These are phyloP conservation scores for Aurelia sp. DNA, from an alignment of 30 jellyfish, hydroid and myxozoan species.

Conservation along the genomic window DNA sequence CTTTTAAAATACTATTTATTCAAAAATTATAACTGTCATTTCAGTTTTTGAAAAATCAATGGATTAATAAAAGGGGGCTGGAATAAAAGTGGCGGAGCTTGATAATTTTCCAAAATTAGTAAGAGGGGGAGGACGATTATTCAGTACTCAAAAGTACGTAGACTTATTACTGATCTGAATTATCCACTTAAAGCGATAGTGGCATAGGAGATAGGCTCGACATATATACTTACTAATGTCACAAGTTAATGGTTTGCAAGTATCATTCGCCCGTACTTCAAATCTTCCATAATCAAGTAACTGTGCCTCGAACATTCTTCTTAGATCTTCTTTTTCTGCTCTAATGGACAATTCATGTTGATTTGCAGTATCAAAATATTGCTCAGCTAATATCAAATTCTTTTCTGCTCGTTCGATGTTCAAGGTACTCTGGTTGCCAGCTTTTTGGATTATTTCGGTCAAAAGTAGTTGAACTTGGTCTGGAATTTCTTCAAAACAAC, in stretches of 20 bases:
- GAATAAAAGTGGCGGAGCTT: too few relatives aligned
- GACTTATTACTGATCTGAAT: neutral
- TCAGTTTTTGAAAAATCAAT: too few relatives aligned
- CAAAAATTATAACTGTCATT: too few relatives aligned
- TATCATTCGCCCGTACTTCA: constrained; percentile 91
- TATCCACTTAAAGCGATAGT: neutral
- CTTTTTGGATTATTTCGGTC: constrained; percentile 75
- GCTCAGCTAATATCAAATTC: constrained; percentile 87
- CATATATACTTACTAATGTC: constrained; percentile 73
- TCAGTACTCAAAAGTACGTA: too few relatives aligned
- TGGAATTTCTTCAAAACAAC: constrained; percentile 93
- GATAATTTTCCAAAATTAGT: too few relatives aligned
- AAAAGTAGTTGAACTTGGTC: constrained; percentile 82
- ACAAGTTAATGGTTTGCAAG: constrained; percentile 76
- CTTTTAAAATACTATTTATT: too few relatives aligned
- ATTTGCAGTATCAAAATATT: constrained; percentile 83
- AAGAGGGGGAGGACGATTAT: too few relatives aligned
- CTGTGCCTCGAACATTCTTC: constrained; percentile 75
- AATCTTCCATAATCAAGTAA: constrained; percentile 90
- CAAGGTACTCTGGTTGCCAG: constrained; percentile 95
- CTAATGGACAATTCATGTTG: constrained; percentile 74
- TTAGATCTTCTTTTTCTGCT: constrained; percentile 60
- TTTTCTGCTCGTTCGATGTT: constrained; percentile 93
- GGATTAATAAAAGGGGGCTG: too few relatives aligned
- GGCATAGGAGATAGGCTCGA: neutral